These are phyloP conservation scores for Germaria angustata DNA, from an alignment of 2,888 invertebrate genomes.

Conservation along the genomic window DNA sequence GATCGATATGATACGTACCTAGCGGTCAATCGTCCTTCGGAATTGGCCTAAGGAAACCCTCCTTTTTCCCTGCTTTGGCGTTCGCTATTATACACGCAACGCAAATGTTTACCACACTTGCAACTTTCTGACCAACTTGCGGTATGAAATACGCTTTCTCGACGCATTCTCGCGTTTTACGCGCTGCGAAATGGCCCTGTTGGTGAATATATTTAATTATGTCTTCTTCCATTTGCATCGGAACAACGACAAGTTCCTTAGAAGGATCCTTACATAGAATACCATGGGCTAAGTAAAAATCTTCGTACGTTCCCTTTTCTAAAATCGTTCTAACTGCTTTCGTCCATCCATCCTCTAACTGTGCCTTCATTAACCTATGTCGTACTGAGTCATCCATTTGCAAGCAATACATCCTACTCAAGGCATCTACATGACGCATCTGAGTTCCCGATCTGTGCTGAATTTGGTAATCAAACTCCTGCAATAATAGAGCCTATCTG, in stretches of 20 bases:
- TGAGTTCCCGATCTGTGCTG: background rate
- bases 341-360: background rate
- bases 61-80: background rate
- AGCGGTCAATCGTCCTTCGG: background rate
- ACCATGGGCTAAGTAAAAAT: background rate
- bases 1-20: background rate
- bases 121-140: background rate
- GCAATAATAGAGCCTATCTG: background rate
- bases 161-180: background rate
- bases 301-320: background rate
- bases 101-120: background rate
- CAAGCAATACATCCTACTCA: background rate
- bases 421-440: background rate
- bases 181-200: background rate
- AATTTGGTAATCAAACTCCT: background rate
- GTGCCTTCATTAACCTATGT: background rate
- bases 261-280: background rate
- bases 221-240: background rate
- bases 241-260: background rate
- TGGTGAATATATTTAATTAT: background rate
- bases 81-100: background rate
- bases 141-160: background rate
- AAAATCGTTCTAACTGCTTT: background rate
- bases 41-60: background rate
- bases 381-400: background rate